These are phyloP conservation scores for Palythoa grandis DNA, from an alignment of 92 coral and sea anemone genomes.

Conservation along the genomic window DNA sequence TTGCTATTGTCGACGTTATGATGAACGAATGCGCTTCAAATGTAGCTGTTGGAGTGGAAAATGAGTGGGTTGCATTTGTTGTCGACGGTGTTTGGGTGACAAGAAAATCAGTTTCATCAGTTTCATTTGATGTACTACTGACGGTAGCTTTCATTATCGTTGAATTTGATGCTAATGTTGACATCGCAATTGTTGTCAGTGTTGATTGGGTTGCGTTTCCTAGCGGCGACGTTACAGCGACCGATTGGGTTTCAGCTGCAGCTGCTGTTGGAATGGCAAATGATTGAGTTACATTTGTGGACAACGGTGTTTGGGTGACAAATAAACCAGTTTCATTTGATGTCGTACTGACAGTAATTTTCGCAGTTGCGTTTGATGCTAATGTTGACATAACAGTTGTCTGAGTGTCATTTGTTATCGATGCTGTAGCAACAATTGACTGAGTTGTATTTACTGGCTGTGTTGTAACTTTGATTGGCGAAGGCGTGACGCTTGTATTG, in stretches of 20 bases:
- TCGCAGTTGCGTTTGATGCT: neutral
- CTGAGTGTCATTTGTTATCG: neutral
- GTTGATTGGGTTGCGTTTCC: neutral
- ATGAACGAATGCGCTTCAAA: neutral
- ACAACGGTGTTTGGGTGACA: neutral
- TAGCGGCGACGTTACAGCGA: neutral
- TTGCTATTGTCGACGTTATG: neutral
- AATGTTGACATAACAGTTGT: neutral
- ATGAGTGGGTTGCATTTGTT: neutral
- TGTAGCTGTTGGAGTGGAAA: neutral
- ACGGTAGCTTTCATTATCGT: neutral
- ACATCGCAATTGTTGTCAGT: neutral
- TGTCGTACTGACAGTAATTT: neutral
- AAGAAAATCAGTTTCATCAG: neutral
- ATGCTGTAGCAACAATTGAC: neutral
- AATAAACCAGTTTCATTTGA: neutral
- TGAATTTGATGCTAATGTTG: neutral
- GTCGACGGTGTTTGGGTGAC: neutral
- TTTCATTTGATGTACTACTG: neutral
- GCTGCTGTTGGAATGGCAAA: neutral
- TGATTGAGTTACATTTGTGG: neutral
- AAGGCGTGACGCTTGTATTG: neutral
- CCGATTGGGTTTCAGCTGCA: neutral
- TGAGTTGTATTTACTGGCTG: neutral
- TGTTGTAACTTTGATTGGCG: neutral